Percentiles rank a stretch among this genome's conserved stretches.
Conservation (phyloP, 2,797 vertebrate species). For the Scarus forsteni region DNA sequence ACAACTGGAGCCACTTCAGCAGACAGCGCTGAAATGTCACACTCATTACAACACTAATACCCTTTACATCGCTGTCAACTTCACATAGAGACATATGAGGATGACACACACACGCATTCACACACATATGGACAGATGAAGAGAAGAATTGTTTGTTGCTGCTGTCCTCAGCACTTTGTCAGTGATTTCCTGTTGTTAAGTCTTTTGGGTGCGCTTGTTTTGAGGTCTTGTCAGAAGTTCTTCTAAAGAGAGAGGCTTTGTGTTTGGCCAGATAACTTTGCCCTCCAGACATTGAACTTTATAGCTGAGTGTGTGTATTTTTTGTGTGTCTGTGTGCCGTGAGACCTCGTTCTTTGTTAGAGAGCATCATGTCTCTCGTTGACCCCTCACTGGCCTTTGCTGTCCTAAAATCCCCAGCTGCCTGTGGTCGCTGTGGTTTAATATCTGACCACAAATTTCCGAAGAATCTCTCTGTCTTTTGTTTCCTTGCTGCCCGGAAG, state of each 20-base stretch:
- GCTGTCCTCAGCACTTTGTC: conserved; percentile 68
- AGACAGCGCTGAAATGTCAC: conserved; percentile 63
- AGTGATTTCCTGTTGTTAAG: conserved; percentile 65
- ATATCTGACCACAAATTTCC: conserved; percentile 33
- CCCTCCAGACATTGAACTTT: conserved; percentile 49
- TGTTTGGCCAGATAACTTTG: conserved; percentile 60
- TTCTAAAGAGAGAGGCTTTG: conserved; percentile 69
- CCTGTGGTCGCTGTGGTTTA: conserved; percentile 52
- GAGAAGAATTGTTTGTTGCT: conserved; percentile 63
- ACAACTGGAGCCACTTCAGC: conserved; percentile 31
- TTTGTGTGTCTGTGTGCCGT: conserved; percentile 11
- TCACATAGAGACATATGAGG: conserved; percentile 19
- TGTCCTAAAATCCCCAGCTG: conserved; percentile 48
- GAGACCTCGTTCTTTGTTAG: conserved; percentile 61
- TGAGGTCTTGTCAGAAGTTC: conserved; percentile 63
- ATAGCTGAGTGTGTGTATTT: conserved; percentile 23
- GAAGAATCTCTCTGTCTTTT: conserved; percentile 20
- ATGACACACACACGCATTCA: conserved; percentile 7
- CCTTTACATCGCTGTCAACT: conserved; percentile 46
- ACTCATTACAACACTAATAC: conserved; percentile 60
- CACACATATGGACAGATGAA: conserved; percentile 45
- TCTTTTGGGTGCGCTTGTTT: conserved; percentile 59
- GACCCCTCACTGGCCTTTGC: conserved; percentile 50
- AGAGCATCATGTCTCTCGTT: conserved; percentile 42
- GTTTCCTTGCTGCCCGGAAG: conserved; percentile 13